A percentile compares a stretch with the other conserved stretches of the same genome.
These are phyloP conservation scores for Anguilla obscura DNA, from an alignment of 2,797 vertebrate genomes.

Conservation along the genomic window DNA sequence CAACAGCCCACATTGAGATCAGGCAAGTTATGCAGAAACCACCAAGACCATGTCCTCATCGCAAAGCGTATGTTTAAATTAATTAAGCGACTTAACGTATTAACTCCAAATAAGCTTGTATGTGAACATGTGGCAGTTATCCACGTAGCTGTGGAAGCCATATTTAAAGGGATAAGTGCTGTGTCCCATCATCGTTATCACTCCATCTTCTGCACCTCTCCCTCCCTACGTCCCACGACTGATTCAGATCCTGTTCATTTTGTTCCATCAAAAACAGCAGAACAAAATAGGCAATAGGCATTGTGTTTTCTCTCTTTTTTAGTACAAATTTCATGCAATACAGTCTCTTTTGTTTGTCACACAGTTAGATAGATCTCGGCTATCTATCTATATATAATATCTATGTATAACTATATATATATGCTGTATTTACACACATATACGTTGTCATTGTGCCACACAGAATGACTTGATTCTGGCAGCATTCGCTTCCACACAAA, in stretches of 20 bases:
- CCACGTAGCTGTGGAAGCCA: neutral
- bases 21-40: neutral
- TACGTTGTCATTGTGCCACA: neutral
- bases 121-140: neutral
- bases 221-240: neutral
- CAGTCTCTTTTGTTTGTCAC: slow-evolving; percentile 20
- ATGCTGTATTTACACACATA: neutral
- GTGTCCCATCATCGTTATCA: neutral
- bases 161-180: neutral
- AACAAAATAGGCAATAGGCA: slow-evolving; percentile 19
- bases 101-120: neutral
- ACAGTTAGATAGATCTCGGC: slow-evolving; percentile 14
- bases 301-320: slow-evolving; percentile 10
- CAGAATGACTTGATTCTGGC: neutral
- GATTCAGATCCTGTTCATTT: neutral
- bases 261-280: slow-evolving; percentile 6
- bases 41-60: neutral
- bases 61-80: neutral
- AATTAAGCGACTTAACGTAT: neutral
- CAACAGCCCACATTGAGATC: neutral
- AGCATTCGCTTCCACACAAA: neutral
- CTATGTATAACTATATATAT: neutral
- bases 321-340: slow-evolving; percentile 31
- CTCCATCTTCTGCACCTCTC: neutral
- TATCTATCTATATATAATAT: slow-evolving; percentile 14